A percentile compares a stretch with the other conserved stretches of the same genome.
Evolutionary conservation across 2,888 invertebrate species (phyloP).

Genomic region (Eurytoma adleriae): DNA sequence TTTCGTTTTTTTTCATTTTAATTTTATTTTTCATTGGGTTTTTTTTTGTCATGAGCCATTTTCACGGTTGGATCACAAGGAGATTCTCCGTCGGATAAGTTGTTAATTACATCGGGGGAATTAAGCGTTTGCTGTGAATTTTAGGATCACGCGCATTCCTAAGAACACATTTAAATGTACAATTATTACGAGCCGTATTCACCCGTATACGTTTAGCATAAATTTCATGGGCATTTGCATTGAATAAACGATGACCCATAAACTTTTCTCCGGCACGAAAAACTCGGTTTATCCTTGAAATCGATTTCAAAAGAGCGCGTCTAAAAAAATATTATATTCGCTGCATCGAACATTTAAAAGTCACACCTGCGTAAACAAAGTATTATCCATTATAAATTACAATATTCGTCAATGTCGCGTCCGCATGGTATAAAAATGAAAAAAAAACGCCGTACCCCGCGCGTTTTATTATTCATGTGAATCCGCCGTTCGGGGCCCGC

Average conservation of each 20-base stretch:
- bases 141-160: background rate
- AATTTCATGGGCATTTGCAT: slow-evolving; percentile 39
- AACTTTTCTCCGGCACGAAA: slow-evolving; percentile 8
- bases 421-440: no score
- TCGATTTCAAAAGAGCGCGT: background rate
- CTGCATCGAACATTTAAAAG: background rate
- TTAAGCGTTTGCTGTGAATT: background rate
- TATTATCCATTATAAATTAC: no score
- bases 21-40: background rate
- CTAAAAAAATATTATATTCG: background rate
- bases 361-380: background rate
- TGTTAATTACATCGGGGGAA: slow-evolving; percentile 17
- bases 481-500: background rate
- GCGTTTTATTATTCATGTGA: slow-evolving; percentile 8
- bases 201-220: slow-evolving; percentile 5
- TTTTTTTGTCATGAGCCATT: background rate
- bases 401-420: slow-evolving; percentile 7
- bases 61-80: background rate
- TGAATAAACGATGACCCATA: slow-evolving; percentile 17
- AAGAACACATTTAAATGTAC: background rate
- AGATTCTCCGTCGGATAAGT: background rate
- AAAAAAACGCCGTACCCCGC: no score
- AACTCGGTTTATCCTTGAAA: background rate
- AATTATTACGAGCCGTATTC: slow-evolving; percentile 5
- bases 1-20: background rate